phyloP scores from a whole-genome alignment of 2,113 vertebrate species.

The Neotragus pygmaeus region DNA sequence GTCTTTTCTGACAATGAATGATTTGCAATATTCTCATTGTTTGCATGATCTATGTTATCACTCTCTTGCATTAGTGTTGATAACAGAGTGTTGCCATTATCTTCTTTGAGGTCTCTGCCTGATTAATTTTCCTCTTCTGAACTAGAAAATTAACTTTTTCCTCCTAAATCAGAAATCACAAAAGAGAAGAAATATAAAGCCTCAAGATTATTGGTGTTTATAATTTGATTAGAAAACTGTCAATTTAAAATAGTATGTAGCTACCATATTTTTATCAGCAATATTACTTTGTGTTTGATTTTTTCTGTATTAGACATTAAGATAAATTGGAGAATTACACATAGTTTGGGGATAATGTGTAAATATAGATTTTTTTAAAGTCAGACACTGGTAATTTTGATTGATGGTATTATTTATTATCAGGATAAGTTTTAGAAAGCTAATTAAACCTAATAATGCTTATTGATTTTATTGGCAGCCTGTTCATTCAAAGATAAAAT shows the following conservation, averaged over 20 bases:
- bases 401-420: background rate
- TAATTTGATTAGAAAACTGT: background rate
- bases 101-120: background rate
- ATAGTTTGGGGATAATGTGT: background rate
- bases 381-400: background rate
- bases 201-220: background rate
- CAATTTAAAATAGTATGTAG: background rate
- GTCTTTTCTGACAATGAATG: background rate
- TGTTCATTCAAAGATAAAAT: background rate
- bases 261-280: conserved; percentile 1
- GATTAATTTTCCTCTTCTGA: conserved; percentile 19
- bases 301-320: background rate
- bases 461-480: background rate
- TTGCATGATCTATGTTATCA: background rate
- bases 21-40: background rate
- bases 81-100: background rate
- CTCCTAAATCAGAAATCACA: background rate
- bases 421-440: background rate
- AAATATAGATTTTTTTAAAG: background rate
- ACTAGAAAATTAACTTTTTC: conserved; percentile 25
- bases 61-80: background rate
- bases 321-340: background rate
- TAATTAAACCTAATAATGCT: background rate
- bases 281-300: background rate
- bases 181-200: background rate